These are phyloP conservation scores for Lasiurus borealis DNA, from an alignment of 2,113 vertebrate species.

Conservation along the genomic window DNA sequence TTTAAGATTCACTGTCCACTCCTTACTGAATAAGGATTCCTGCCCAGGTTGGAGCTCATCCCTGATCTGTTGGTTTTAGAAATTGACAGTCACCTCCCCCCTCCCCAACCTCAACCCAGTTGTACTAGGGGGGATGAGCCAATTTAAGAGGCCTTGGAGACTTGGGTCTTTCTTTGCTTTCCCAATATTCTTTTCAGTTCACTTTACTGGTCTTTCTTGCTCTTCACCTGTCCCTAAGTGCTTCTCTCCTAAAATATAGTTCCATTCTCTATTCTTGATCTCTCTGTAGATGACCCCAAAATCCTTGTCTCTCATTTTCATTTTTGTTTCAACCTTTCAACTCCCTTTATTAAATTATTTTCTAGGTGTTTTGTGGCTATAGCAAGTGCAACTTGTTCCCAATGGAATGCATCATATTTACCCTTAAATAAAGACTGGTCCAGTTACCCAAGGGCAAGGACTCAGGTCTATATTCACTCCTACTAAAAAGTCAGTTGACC, in stretches of 20 bases:
- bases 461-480: not conserved
- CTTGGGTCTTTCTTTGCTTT: not conserved
- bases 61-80: not conserved
- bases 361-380: slow-evolving; percentile 6
- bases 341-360: slow-evolving; percentile 23
- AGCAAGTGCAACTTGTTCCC: not conserved
- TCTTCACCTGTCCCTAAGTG: not conserved
- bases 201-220: not conserved
- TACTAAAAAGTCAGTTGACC: not conserved
- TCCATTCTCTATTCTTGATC: not conserved
- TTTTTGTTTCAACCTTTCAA: not conserved
- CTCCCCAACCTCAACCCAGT: not conserved
- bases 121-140: not conserved
- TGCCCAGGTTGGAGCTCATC: not conserved
- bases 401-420: not conserved
- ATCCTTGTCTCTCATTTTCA: not conserved
- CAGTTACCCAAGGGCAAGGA: not conserved
- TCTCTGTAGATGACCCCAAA: not conserved
- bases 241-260: not conserved
- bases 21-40: not conserved
- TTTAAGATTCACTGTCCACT: not conserved
- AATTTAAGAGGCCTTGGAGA: not conserved
- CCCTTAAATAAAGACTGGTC: not conserved
- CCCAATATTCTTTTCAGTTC: not conserved
- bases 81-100: not conserved